These are phyloP conservation scores for Catocala nupta DNA, from an alignment of 2,888 invertebrate species.

Conservation along the genomic window DNA sequence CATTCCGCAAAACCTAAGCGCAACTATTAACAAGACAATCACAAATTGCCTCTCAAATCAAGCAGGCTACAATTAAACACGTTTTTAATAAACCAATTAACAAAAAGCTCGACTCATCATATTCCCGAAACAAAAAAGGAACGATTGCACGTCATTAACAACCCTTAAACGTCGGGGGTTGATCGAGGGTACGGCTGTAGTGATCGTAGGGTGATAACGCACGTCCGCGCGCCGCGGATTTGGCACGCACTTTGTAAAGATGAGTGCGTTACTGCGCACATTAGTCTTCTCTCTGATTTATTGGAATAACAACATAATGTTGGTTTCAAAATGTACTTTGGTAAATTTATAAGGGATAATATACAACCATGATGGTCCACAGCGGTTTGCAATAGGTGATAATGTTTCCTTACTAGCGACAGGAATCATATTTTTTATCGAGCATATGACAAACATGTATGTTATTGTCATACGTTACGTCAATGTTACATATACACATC, in stretches of 20 bases:
- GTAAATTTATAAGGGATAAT: no score
- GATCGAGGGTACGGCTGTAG: constrained; percentile 25
- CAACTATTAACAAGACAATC: no score
- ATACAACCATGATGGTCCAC: no score
- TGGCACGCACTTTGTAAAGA: constrained; percentile 16
- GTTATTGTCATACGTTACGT: no score
- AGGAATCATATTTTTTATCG: no score
- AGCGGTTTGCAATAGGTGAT: no score
- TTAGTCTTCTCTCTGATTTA: constrained; percentile 12
- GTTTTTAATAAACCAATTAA: constrained; percentile 22
- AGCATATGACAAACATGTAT: no score
- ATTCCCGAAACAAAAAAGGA: constrained; percentile 17
- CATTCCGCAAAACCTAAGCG: no score
- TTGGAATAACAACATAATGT: not conserved
- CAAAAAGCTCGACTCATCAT: constrained; percentile 19
- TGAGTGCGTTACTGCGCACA: constrained; percentile 11
- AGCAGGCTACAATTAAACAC: no score
- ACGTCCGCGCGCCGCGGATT: constrained; percentile 43
- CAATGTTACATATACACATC: no score
- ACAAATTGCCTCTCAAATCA: no score
- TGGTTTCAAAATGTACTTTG: not conserved
- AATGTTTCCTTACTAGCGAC: no score
- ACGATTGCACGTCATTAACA: constrained; percentile 36
- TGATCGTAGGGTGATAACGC: constrained; percentile 55
- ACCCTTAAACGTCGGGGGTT: constrained; percentile 53